Evolutionary conservation across 2,888 invertebrate species (phyloP).

Genomic region (Scaeva pyrastri): DNA sequence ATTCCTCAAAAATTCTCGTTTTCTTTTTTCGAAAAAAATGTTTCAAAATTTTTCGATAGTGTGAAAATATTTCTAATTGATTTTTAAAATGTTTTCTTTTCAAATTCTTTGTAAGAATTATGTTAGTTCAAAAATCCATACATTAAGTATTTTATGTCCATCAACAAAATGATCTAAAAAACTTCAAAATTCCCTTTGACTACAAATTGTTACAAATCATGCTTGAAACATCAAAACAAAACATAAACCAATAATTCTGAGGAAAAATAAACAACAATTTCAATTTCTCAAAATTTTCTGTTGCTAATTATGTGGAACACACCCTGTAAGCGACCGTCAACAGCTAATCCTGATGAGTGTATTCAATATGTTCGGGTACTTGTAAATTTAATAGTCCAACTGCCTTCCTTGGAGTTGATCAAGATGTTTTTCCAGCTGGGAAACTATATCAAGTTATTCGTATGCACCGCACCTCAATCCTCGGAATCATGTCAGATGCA

Average conservation of each 20-base stretch:
- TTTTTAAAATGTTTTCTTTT: neutral
- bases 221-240: neutral
- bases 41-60: neutral
- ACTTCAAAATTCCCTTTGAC: neutral
- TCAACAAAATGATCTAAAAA: neutral
- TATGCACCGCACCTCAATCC: neutral
- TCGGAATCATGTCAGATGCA: conserved; percentile 12
- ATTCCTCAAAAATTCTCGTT: neutral
- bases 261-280: conserved; percentile 27
- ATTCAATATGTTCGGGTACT: neutral
- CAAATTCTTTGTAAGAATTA: neutral
- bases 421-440: conserved; percentile 68
- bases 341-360: conserved; percentile 42
- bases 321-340: conserved; percentile 15
- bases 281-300: neutral
- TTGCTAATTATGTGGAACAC: neutral
- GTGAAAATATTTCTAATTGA: neutral
- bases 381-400: conserved; percentile 33
- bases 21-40: neutral
- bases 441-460: conserved; percentile 52
- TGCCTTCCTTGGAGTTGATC: neutral
- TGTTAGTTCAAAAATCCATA: neutral
- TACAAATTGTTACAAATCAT: neutral
- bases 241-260: neutral
- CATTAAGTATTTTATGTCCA: neutral